Conservation (phyloP, 2,797 vertebrate genomes). For the Muscicapa comitata region DNA sequence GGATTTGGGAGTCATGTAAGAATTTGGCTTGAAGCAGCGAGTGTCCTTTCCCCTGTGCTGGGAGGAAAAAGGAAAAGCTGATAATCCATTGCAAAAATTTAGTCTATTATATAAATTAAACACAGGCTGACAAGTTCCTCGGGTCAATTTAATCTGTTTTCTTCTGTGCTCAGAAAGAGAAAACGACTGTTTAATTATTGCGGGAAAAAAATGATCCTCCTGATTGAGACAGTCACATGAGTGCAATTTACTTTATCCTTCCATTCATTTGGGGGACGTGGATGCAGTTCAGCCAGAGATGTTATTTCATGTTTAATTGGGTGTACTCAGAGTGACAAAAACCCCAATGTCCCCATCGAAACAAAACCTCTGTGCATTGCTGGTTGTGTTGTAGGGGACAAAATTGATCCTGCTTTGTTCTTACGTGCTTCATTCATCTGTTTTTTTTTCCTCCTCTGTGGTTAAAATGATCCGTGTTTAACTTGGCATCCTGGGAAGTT, state of each 20-base stretch:
- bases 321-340: background rate
- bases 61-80: background rate
- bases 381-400: background rate
- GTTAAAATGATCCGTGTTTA: accelerated
- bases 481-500: background rate
- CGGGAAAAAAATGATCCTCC: background rate
- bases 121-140: background rate
- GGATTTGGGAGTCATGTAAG: background rate
- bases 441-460: background rate
- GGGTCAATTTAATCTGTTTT: slow-evolving; percentile 17
- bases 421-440: accelerated
- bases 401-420: background rate
- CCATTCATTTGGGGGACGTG: background rate
- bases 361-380: background rate
- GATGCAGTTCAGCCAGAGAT: background rate
- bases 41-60: background rate
- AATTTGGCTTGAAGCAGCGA: background rate
- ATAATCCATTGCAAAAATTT: background rate
- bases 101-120: background rate
- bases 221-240: slow-evolving; percentile 16
- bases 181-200: slow-evolving; percentile 47
- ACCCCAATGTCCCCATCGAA: background rate
- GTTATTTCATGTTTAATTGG: slow-evolving; percentile 24
- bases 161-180: background rate
- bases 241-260: background rate